Conservation (phyloP, 2,888 invertebrate species). For the Halocaridina rubra region DNA sequence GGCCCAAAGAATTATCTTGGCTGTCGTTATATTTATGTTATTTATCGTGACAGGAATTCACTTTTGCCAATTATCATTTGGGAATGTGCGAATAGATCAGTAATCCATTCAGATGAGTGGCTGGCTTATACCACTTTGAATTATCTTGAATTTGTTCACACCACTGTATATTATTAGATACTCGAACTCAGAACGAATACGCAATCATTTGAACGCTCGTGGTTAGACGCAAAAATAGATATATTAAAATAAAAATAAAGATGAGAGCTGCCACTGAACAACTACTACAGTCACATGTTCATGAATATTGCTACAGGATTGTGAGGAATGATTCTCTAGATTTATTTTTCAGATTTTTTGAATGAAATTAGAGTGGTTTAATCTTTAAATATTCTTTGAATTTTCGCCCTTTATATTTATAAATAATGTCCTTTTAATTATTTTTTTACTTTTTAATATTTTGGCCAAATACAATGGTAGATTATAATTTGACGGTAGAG, state of each 20-base stretch:
- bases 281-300: too few species aligned
- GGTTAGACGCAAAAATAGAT: too few species aligned
- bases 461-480: too few species aligned
- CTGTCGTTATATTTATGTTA: too few species aligned
- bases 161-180: not conserved
- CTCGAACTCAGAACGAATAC: too few species aligned
- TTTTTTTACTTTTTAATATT: not conserved
- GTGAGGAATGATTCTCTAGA: not conserved
- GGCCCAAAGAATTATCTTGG: too few species aligned
- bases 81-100: not conserved
- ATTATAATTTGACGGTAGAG: not conserved
- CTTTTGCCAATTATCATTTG: not conserved
- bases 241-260: too few species aligned
- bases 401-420: too few species aligned
- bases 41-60: not conserved
- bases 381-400: too few species aligned
- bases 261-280: too few species aligned
- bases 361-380: too few species aligned
- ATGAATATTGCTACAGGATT: too few species aligned
- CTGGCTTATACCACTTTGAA: not conserved
- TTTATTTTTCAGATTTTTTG: not conserved
- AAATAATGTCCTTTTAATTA: not conserved
- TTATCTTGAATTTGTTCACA: not conserved
- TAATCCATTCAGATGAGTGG: not conserved
- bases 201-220: not conserved